Conservation (phyloP, 1,140 invertebrate species). For the Lethocerus indicus region DNA sequence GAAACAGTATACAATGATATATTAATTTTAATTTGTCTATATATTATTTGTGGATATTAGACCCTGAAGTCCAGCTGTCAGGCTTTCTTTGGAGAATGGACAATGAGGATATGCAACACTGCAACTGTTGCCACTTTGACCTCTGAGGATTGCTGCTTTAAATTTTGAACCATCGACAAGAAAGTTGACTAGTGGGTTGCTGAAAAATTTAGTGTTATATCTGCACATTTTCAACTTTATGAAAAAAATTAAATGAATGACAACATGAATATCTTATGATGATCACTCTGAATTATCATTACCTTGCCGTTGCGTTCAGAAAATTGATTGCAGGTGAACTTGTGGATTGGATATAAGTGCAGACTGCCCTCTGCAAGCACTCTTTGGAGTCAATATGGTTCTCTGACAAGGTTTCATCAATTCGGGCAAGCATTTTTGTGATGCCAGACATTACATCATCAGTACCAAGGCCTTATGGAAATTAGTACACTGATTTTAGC, state of each 20-base stretch:
- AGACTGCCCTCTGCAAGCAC: slow-evolving; percentile 59
- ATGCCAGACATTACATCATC: no score
- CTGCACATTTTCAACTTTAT: neutral
- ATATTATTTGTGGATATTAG: no score
- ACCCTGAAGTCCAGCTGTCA: no score
- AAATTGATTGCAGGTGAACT: slow-evolving; percentile 37
- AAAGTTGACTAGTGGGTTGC: slow-evolving; percentile 49
- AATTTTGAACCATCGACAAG: slow-evolving; percentile 57
- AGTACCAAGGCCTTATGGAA: no score
- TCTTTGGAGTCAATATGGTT: slow-evolving; percentile 60
- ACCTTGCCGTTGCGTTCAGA: slow-evolving; percentile 43
- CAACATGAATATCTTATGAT: neutral
- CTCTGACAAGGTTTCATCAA: slow-evolving; percentile 51
- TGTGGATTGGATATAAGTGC: slow-evolving; percentile 43
- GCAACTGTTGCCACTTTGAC: slow-evolving; percentile 39
- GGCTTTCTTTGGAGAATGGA: slow-evolving; percentile 38
- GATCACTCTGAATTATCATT: slow-evolving; percentile 19
- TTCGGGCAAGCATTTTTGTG: slow-evolving; percentile 40
- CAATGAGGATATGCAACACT: slow-evolving; percentile 38
- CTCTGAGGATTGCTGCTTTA: slow-evolving; percentile 52
- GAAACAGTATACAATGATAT: no score
- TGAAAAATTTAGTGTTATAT: slow-evolving; percentile 19
- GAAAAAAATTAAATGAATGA: neutral
- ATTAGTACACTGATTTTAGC: no score
- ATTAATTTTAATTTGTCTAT: no score